These are phyloP conservation scores for Manis javanica DNA, from an alignment of 2,797 vertebrate species.

Conservation along the genomic window DNA sequence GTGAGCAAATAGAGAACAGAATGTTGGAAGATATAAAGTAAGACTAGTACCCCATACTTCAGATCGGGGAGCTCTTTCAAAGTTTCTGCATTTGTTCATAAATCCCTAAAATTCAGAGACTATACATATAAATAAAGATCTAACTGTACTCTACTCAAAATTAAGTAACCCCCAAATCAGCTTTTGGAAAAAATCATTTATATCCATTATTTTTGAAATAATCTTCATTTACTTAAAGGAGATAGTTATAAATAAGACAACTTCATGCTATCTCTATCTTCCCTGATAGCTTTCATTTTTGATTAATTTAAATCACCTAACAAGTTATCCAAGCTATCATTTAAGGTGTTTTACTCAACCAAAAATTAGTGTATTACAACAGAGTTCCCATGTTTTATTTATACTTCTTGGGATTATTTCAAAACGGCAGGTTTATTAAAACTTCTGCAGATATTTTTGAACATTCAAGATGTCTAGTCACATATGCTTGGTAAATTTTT, in stretches of 20 bases:
- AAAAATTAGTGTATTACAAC: constrained; percentile 37
- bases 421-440: not conserved
- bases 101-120: not conserved
- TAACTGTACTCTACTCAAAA: not conserved
- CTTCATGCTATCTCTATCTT: not conserved
- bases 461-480: not conserved
- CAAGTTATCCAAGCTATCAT: not conserved
- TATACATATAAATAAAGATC: not conserved
- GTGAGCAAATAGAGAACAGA: not conserved
- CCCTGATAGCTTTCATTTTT: not conserved
- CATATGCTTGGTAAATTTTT: not conserved
- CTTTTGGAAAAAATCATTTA: not conserved
- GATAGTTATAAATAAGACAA: not conserved
- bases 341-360: not conserved
- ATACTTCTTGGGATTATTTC: not conserved
- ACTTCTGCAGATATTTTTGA: not conserved
- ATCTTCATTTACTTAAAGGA: not conserved
- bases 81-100: not conserved
- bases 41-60: not conserved
- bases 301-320: not conserved
- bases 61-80: not conserved
- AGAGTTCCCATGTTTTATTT: not conserved
- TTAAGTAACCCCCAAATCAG: not conserved
- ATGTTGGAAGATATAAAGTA: not conserved
- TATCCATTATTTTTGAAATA: not conserved